Evolutionary conservation across 2,888 invertebrate genomes (phyloP), one percentile per base, ranked within the genome.

Genomic region (Malthinus seriepunctatus): DNA sequence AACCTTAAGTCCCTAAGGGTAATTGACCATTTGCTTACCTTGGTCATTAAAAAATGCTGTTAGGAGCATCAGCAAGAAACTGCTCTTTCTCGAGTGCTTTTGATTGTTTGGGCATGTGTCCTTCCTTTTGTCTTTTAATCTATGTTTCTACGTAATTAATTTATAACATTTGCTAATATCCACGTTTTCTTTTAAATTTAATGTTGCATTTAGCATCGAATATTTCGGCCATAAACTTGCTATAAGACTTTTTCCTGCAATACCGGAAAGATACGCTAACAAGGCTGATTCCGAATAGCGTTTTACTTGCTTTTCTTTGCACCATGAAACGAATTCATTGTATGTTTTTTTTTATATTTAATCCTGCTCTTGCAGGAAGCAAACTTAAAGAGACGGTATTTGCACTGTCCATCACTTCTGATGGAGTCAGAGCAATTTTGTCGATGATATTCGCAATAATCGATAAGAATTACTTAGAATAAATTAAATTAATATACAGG

Each of bases 291-390:
- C 55, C 6, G 49, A 49, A 49, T 49, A 32, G 9, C 10, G n/a
- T 9, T 6, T 42, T 39, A 15, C 15, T 7, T 15, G 9, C n/a
- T 49, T 39, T 14, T 48, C 14, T 9, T 55, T 32, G 9, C 55
- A 54, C 54, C 54, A 54, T 46, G 49, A 31, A 8, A 55, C 42
- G 15, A 55, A 49, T 55, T 49, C 32, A 2, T 4, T n/a, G 32
- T 37, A 54, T 32, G 42, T 39, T 42, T 32, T 38, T 31, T 49
- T 11, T 32, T 48, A 54, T 33, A 6, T 33, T 33, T 33, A n/a
- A n/a, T n/a, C n/a, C n/a, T n/a, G n/a, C n/a, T 42, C 4, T 42
- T 6, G n/a, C 14, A 7, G 42, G 42, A 4, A 9, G 9, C 14
- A 42, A 42, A 42, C 42, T 42, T 12, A 3, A 42, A 10, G 8